Conservation (phyloP, 2,113 vertebrate species). For the Neotoma lepida region DNA sequence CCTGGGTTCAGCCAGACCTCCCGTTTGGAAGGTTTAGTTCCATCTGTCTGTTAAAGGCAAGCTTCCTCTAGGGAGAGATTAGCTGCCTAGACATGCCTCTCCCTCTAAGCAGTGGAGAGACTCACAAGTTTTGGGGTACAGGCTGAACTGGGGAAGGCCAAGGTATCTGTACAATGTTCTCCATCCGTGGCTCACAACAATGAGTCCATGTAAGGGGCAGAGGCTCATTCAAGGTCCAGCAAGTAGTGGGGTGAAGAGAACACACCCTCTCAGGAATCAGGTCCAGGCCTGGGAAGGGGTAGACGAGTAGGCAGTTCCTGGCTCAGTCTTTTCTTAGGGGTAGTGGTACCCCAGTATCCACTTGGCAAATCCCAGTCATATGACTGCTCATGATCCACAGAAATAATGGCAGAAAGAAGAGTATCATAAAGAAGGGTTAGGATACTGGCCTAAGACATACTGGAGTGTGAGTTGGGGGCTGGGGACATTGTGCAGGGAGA, state of each 20-base stretch:
- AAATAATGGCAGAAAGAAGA: not conserved
- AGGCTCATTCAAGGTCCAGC: constrained; percentile 10
- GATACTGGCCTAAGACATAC: constrained; percentile 63
- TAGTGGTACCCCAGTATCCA: constrained; percentile 68
- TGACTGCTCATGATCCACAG: constrained; percentile 34
- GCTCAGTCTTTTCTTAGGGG: constrained; percentile 80
- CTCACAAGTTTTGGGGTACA: not conserved
- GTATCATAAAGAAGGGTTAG: not conserved
- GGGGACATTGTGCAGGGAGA: constrained; percentile 44
- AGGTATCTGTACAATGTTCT: not conserved
- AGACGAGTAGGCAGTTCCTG: constrained; percentile 34
- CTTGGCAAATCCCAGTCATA: constrained; percentile 58
- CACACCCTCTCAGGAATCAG: not conserved
- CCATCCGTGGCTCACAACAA: not conserved
- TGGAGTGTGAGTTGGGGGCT: not conserved
- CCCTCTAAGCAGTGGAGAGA: not conserved
- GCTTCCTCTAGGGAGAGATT: constrained; percentile 12
- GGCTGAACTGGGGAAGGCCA: not conserved
- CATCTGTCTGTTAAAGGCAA: not conserved
- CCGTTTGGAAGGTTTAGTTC: not conserved
- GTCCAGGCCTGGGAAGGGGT: not conserved
- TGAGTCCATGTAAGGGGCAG: not conserved
- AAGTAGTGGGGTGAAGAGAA: not conserved
- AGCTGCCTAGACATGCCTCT: not conserved
- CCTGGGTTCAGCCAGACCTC: not conserved